Evolutionary conservation across 2,797 vertebrate genomes (phyloP).

Genomic region (Sphenodon punctatus): DNA sequence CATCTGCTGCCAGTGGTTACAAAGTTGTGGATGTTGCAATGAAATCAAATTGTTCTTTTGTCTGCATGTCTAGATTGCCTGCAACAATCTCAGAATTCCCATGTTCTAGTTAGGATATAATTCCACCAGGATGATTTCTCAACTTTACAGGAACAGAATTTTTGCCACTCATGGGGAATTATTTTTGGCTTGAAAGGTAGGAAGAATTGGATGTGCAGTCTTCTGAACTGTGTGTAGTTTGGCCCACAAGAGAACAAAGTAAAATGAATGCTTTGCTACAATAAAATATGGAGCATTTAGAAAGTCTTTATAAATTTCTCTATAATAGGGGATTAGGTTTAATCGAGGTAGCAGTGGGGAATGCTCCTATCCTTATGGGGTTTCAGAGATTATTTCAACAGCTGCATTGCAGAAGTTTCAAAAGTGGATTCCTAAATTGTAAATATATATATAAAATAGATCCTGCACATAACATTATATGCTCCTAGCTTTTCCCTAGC

Average conservation of each 20-base stretch:
- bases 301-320: not conserved
- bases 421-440: not conserved
- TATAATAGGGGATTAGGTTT: not conserved
- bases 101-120: not conserved
- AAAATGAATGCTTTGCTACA: not conserved
- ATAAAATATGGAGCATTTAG: not conserved
- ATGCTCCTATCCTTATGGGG: not conserved
- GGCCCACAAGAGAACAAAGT: conserved; percentile 1
- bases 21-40: conserved; percentile 28
- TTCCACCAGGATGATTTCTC: not conserved
- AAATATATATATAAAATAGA: not conserved
- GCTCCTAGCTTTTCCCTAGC: not conserved
- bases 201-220: not conserved
- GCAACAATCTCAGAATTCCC: not conserved
- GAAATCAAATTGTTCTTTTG: not conserved
- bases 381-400: not conserved
- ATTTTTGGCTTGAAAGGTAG: conserved; percentile 17
- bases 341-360: not conserved
- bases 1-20: not conserved
- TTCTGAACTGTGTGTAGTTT: conserved; percentile 24
- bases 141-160: conserved; percentile 4
- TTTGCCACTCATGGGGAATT: not conserved
- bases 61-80: not conserved
- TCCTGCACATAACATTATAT: not conserved
- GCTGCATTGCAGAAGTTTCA: not conserved